Conservation (phyloP, 1,140 invertebrate species). For the Temnothorax longispinosus region DNA sequence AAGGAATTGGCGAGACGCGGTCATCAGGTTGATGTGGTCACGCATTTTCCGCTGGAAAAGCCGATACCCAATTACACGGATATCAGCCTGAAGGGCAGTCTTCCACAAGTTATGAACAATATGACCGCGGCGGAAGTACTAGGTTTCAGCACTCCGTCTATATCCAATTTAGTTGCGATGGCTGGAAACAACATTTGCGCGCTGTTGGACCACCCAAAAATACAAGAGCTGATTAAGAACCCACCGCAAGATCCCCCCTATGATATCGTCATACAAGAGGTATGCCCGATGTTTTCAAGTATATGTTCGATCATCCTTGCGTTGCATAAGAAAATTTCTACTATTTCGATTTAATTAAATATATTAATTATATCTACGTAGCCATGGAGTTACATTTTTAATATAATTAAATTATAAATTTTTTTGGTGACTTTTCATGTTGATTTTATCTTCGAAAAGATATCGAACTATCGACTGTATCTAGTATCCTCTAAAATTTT, state of each 20-base stretch:
- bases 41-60: conserved; percentile 80
- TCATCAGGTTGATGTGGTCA: conserved; percentile 83
- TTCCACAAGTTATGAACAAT: conserved; percentile 51
- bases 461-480: neutral
- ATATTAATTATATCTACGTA: neutral
- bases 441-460: neutral
- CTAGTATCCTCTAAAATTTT: neutral
- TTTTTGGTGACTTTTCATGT: neutral
- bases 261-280: conserved; percentile 70
- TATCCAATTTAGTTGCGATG: accelerated
- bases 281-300: neutral
- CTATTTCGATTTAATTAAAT: neutral
- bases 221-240: conserved; percentile 60
- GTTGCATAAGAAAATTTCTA: neutral
- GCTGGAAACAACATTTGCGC: conserved; percentile 42
- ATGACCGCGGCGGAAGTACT: neutral
- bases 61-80: conserved; percentile 79
- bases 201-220: conserved; percentile 8
- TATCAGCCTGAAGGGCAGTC: conserved; percentile 70
- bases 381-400: neutral
- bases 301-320: neutral
- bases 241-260: conserved; percentile 68
- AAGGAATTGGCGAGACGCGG: conserved; percentile 80
- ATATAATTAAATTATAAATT: neutral
- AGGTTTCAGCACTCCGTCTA: accelerated